Evolutionary conservation across 2,113 vertebrate genomes (phyloP).

Genomic region (Callospermophilus lateralis): DNA sequence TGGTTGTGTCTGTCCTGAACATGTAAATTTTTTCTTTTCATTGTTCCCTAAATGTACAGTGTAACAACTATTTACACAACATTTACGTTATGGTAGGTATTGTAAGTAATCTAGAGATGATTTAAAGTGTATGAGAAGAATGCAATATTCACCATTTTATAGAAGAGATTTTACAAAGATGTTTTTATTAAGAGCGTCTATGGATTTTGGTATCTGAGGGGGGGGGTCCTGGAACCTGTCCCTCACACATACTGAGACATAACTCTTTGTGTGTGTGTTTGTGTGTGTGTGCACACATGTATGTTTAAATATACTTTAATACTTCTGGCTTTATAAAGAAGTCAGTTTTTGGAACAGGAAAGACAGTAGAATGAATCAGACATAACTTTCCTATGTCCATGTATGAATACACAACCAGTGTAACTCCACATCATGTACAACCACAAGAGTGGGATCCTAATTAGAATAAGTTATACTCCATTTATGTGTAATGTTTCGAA

Average conservation of each 20-base stretch:
- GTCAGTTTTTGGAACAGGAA: neutral
- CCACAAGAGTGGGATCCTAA: no score
- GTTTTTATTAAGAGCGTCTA: neutral
- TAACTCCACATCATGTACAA: no score
- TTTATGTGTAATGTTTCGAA: no score
- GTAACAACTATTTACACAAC: neutral
- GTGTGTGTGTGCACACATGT: neutral
- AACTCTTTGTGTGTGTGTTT: neutral
- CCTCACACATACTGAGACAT: neutral
- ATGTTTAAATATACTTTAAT: neutral
- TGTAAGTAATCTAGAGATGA: neutral
- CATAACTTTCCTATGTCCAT: no score
- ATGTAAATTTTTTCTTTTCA: neutral
- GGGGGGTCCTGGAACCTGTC: neutral
- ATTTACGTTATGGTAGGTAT: neutral
- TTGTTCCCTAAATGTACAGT: neutral
- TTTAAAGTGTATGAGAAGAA: neutral
- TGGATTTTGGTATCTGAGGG: neutral
- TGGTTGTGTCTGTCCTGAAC: neutral
- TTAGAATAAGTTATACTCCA: no score
- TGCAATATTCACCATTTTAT: neutral
- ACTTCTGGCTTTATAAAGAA: conserved; percentile 7
- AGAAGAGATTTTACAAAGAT: neutral
- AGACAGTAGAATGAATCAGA: no score
- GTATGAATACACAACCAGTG: no score